phyloP scores from a whole-genome alignment of 2,113 vertebrate species.

The Thalassoma bifasciatum region DNA sequence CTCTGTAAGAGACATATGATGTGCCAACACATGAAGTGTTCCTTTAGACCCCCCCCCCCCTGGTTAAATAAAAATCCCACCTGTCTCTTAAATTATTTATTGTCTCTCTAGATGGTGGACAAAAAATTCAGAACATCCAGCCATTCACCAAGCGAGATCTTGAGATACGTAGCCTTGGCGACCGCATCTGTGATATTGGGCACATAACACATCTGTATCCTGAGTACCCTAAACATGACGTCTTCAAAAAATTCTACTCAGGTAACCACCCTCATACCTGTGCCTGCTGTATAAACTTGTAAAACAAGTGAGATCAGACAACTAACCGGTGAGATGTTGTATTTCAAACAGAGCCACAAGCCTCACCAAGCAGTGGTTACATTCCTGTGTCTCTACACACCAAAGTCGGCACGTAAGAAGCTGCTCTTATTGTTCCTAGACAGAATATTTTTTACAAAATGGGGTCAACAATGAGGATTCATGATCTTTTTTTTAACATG shows the following conservation, averaged over 20 bases:
- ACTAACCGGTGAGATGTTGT: not conserved
- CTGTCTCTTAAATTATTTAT: not conserved
- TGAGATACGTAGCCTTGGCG: conserved; percentile 90
- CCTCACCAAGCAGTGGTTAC: conserved; percentile 43
- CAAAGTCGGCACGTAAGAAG: conserved; percentile 73
- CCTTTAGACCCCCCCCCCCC: no score
- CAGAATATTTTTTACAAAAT: not conserved
- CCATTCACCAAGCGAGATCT: conserved; percentile 94
- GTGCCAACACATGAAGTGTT: not conserved
- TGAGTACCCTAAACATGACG: conserved; percentile 86
- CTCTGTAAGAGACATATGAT: not conserved
- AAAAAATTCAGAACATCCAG: conserved; percentile 94
- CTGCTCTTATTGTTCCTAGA: not conserved
- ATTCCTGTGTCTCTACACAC: conserved; percentile 72
- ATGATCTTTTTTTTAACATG: conserved; percentile 4
- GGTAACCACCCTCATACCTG: conserved; percentile 75
- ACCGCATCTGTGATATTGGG: conserved; percentile 91
- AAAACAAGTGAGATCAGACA: not conserved
- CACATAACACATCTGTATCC: conserved; percentile 90
- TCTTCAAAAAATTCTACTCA: conserved; percentile 90
- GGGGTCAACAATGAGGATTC: not conserved
- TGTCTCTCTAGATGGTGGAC: conserved; percentile 79
- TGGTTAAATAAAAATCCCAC: not conserved
- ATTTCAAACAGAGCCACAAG: conserved; percentile 49
- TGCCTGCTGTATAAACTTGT: not conserved